phyloP scores from a whole-genome alignment of 2,888 invertebrate species.

The Pyrgus malvae region DNA sequence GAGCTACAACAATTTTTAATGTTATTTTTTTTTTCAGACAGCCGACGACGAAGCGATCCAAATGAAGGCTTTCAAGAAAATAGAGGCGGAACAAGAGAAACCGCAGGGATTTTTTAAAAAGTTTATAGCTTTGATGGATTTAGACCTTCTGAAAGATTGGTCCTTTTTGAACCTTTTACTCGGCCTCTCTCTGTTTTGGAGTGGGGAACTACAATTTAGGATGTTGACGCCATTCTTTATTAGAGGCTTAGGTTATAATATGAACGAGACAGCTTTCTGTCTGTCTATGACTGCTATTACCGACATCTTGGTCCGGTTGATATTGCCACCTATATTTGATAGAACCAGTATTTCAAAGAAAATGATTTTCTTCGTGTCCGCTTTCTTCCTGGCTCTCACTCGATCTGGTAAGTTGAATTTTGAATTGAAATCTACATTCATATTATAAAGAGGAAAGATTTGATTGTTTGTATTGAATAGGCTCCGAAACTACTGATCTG shows the following conservation, averaged over 20 bases:
- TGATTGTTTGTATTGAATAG: no score
- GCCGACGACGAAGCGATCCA: conserved; percentile 73
- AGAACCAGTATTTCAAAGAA: conserved; percentile 85
- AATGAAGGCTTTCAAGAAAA: conserved; percentile 72
- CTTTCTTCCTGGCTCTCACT: conserved; percentile 86
- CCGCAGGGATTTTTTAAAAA: conserved; percentile 73
- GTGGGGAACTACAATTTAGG: conserved; percentile 88
- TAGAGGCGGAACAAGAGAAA: conserved; percentile 52
- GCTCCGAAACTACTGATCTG: no score
- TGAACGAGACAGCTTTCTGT: conserved; percentile 87
- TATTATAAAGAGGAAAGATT: no score
- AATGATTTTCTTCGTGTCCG: conserved; percentile 86
- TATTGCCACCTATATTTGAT: conserved; percentile 89
- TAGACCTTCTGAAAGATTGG: conserved; percentile 87
- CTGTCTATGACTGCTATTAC: conserved; percentile 88
- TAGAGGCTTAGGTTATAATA: conserved; percentile 81
- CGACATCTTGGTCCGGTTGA: conserved; percentile 87
- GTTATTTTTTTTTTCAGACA: conserved; percentile 53
- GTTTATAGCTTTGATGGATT: conserved; percentile 86
- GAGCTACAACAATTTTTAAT: no score
- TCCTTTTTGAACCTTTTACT: conserved; percentile 87
- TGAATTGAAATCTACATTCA: neutral
- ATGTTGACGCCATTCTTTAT: conserved; percentile 88
- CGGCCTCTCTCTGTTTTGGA: conserved; percentile 87
- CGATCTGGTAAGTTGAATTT: conserved; percentile 84